A percentile compares a stretch with the other conserved stretches of the same genome.
Conservation (phyloP, 35 echinoderm and acorn worm species). For the Patiria miniata region DNA sequence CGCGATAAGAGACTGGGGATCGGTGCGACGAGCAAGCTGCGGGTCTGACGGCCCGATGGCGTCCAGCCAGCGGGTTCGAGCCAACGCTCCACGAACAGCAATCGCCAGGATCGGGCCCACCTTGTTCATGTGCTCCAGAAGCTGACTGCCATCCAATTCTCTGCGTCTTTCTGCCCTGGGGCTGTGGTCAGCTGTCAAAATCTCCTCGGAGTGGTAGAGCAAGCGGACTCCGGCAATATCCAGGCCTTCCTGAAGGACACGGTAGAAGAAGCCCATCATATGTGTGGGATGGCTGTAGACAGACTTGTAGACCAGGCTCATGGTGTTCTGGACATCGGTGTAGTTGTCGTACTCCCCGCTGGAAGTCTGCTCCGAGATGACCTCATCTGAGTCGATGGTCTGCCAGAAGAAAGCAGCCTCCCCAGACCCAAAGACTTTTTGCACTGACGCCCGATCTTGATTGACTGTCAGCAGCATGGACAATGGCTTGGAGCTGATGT, state of each 20-base stretch:
- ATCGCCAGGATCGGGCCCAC: conserved; percentile 51
- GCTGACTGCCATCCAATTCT: not conserved
- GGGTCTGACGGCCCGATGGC: conserved; percentile 87
- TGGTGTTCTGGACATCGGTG: conserved; percentile 81
- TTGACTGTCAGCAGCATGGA: conserved; percentile 62
- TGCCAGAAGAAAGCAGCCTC: conserved; percentile 87
- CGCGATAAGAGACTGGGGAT: conserved; percentile 86
- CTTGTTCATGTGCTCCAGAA: conserved; percentile 5
- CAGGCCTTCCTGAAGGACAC: conserved; percentile 79
- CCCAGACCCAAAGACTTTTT: conserved; percentile 42
- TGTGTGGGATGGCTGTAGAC: conserved; percentile 58
- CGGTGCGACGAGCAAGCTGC: conserved; percentile 77
- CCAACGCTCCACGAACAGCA: conserved; percentile 68
- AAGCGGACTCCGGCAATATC: conserved; percentile 75
- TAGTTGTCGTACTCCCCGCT: conserved; percentile 53
- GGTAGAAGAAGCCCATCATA: conserved; percentile 73
- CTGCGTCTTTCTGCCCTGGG: not conserved
- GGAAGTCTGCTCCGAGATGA: conserved; percentile 19
- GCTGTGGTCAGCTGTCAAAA: conserved; percentile 11
- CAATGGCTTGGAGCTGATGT: conserved; percentile 67
- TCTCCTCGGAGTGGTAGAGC: conserved; percentile 63
- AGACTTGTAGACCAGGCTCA: conserved; percentile 72
- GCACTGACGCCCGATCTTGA: conserved; percentile 21
- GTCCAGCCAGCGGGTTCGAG: conserved; percentile 78
- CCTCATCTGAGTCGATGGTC: conserved; percentile 72